A percentile compares a stretch with the other conserved stretches of the same genome.
Evolutionary conservation across 1,140 invertebrate genomes (phyloP).

Genomic region (Piezodorus guildinii): DNA sequence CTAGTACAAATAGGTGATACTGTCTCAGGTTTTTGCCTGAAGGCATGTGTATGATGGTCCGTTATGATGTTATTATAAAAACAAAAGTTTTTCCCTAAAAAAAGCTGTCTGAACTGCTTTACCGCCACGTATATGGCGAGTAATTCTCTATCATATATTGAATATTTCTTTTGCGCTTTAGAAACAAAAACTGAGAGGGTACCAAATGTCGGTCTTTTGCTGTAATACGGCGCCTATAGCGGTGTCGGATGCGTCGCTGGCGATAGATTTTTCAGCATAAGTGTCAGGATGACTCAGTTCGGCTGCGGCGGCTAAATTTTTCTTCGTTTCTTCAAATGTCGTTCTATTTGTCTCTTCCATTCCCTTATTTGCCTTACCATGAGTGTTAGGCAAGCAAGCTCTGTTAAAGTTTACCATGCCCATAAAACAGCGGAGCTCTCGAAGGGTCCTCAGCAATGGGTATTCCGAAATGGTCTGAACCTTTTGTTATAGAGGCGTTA

Average conservation of each 20-base stretch:
- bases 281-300: not conserved
- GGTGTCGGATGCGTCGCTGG: not conserved
- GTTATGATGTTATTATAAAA: too few relatives aligned
- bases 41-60: not conserved
- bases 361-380: not conserved
- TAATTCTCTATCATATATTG: not conserved
- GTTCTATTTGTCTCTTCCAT: not conserved
- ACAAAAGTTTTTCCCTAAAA: not conserved
- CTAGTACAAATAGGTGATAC: not conserved
- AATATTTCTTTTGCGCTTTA: not conserved
- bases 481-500: slow-evolving; percentile 13
- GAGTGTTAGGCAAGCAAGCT: slow-evolving; percentile 26
- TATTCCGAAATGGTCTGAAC: slow-evolving; percentile 14
- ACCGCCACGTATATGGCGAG: not conserved
- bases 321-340: not conserved
- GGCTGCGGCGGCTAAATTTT: not conserved
- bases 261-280: not conserved
- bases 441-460: slow-evolving; percentile 10
- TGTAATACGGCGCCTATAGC: not conserved
- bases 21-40: not conserved
- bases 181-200: not conserved
- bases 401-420: slow-evolving; percentile 36
- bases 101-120: not conserved
- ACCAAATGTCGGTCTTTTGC: not conserved
- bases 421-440: slow-evolving; percentile 32